A percentile compares a stretch with the other conserved stretches of the same genome.
These are phyloP conservation scores for Nemopilema nomurai DNA, from an alignment of 30 jellyfish, hydroid and myxozoan species.

Conservation along the genomic window DNA sequence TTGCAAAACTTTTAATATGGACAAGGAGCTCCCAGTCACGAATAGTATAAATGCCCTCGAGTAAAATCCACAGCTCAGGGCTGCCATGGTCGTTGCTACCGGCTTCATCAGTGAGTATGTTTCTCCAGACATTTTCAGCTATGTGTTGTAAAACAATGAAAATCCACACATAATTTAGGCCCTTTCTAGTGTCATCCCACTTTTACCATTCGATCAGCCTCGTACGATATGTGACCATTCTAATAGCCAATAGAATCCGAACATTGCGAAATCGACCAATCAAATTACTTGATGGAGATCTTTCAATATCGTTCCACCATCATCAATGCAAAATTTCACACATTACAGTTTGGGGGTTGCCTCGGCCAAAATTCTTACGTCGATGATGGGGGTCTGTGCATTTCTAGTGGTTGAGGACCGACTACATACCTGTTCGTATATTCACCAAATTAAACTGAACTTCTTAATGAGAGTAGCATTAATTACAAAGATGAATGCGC, in stretches of 20 bases:
- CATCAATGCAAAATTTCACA: neutral
- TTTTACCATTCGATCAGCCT: conserved; percentile 26
- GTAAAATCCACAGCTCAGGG: conserved; percentile 43
- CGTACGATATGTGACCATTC: conserved; percentile 36
- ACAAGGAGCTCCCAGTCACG: conserved; percentile 59
- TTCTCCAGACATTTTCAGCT: neutral
- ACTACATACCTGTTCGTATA: neutral
- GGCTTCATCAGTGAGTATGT: neutral
- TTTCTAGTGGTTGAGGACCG: neutral
- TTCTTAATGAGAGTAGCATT: no score
- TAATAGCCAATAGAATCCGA: conserved; percentile 31
- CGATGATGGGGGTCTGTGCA: neutral
- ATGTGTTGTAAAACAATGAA: neutral
- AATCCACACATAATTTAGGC: conserved; percentile 20
- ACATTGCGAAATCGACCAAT: conserved; percentile 11
- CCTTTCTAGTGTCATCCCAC: conserved; percentile 30
- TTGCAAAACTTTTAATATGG: conserved; percentile 51
- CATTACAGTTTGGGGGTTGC: neutral
- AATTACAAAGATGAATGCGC: no score
- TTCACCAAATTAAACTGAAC: neutral
- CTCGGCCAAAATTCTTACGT: neutral
- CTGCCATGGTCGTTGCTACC: conserved; percentile 29
- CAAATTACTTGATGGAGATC: conserved; percentile 3
- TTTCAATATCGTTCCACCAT: conserved; percentile 26
- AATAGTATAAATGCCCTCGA: conserved; percentile 69